phyloP scores from a whole-genome alignment of 2,113 vertebrate species.

The Toxotes jaculatrix region DNA sequence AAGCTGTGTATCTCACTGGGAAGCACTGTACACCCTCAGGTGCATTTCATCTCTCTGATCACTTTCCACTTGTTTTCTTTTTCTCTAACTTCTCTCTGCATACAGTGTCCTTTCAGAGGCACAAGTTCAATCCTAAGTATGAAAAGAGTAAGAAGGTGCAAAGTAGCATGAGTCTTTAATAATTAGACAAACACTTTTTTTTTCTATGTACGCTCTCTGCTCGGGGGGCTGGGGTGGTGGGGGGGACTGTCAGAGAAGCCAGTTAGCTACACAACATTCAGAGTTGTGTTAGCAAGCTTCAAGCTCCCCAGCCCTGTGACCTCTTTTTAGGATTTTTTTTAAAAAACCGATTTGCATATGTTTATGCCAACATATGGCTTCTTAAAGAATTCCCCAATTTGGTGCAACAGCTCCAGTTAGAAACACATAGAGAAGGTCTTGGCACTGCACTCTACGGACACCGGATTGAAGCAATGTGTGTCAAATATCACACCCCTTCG shows the following conservation, averaged over 20 bases:
- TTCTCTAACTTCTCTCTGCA: neutral
- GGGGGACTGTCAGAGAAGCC: conserved; percentile 21
- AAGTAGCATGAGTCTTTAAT: conserved; percentile 10
- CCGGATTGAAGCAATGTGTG: neutral
- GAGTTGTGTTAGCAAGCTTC: neutral
- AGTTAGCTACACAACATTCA: neutral
- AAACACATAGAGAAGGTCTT: neutral
- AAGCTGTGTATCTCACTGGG: conserved; percentile 44
- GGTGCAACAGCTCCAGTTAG: conserved; percentile 3
- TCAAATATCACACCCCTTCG: too few relatives aligned
- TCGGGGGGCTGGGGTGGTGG: too few relatives aligned
- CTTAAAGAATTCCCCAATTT: neutral
- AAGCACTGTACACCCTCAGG: conserved; percentile 59
- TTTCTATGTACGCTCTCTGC: neutral
- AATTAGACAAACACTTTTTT: conserved; percentile 29
- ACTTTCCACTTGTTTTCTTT: conserved; percentile 42
- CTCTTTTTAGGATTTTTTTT: conserved; percentile 6
- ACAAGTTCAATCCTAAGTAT: neutral
- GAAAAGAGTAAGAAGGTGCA: conserved; percentile 2
- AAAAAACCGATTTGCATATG: conserved; percentile 20
- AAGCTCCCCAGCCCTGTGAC: neutral
- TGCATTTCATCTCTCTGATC: conserved; percentile 55
- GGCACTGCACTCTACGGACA: neutral
- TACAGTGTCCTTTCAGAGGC: conserved; percentile 13
- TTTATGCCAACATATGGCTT: conserved; percentile 26